Conservation (phyloP, 2,888 invertebrate genomes). For the Tethea ocularis region DNA sequence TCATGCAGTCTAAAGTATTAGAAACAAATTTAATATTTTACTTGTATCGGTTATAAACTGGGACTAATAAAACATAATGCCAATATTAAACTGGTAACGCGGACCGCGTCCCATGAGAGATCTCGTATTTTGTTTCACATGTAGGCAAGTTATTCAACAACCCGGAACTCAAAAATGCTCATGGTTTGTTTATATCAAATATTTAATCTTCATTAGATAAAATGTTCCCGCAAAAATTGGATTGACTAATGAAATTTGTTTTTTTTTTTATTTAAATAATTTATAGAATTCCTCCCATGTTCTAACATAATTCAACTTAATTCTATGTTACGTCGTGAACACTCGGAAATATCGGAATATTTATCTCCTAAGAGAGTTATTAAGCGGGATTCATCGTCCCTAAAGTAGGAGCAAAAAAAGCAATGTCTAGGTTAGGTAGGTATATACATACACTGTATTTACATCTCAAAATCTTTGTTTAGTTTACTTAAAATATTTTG, state of each 20-base stretch:
- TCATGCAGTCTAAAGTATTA: no score
- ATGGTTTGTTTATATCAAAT: constrained; percentile 17
- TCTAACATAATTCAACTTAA: constrained; percentile 42
- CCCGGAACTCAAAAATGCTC: constrained; percentile 27
- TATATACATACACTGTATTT: constrained; percentile 21
- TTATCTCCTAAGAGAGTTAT: constrained; percentile 49
- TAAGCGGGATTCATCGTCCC: constrained; percentile 39
- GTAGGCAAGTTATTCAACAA: constrained; percentile 44
- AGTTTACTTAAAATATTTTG: neutral
- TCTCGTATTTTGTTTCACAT: constrained; percentile 38
- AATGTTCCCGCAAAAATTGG: neutral
- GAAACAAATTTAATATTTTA: constrained; percentile 19
- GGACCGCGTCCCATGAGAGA: constrained; percentile 45
- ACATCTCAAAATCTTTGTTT: constrained; percentile 3
- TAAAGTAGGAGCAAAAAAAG: constrained; percentile 32
- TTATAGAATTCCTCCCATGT: constrained; percentile 14
- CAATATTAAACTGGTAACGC: constrained; percentile 57
- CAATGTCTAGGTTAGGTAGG: constrained; percentile 33
- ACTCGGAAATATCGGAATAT: constrained; percentile 50
- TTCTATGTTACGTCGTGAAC: constrained; percentile 40
- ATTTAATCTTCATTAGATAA: constrained; percentile 22
- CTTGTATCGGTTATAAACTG: constrained; percentile 42
- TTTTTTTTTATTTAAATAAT: constrained; percentile 23
- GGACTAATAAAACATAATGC: constrained; percentile 63
- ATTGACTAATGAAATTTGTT: no score